Evolutionary conservation across 2,113 vertebrate genomes (phyloP), one percentile per base, ranked within the genome.

Genomic region (Oreotrochilus melanogaster): DNA sequence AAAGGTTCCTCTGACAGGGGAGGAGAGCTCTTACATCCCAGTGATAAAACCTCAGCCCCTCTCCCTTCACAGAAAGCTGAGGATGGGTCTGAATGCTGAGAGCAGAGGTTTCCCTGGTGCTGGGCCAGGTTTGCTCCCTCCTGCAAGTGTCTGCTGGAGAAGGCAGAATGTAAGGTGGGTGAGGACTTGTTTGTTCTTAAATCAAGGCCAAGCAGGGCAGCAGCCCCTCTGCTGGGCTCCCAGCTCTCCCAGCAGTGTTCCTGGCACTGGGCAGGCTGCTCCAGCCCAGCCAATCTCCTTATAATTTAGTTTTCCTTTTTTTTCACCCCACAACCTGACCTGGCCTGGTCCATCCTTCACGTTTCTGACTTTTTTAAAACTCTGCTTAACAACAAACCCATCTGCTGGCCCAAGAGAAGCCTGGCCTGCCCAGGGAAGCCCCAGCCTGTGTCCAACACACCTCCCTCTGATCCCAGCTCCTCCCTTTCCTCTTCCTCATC

Each of bases 111-210:
- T 28, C 6, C 6, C 14, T 8, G 56, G 14, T 56, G 56, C 54
- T 33, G 47, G 48, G 54, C 35, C 14, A 16, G 43, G n/a, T 89
- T 22, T 39, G 19, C 18, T 3, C 24, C 43, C 48, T 35, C 18
- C 50, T 51, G 14, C 0, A 2, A 30, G 45, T 30, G 8, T 14
- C 66, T 31, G 42, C 66, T 43, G 22, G 23, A 39, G 27, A 76
- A 28, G 0, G 10, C 66, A 67, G 23, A 33, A 25, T 7, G 35
- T 7, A 6, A 0, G 4, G 10, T 1, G 42, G 28, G 17, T 1
- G 17, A 37, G 35, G 35, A 19, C 27, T 25, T 48, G 25, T 1
- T 15, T 65, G 61, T 30, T 14, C 31, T 45, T 16, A 7, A 45
- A 67, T 12, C 33, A 19, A 27, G 58, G 6, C 72, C 23, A 6